A percentile compares a stretch with the other conserved stretches of the same genome.
These are phyloP conservation scores for Fissipunctia ypsillon DNA, from an alignment of 2,888 invertebrate species.

Conservation along the genomic window DNA sequence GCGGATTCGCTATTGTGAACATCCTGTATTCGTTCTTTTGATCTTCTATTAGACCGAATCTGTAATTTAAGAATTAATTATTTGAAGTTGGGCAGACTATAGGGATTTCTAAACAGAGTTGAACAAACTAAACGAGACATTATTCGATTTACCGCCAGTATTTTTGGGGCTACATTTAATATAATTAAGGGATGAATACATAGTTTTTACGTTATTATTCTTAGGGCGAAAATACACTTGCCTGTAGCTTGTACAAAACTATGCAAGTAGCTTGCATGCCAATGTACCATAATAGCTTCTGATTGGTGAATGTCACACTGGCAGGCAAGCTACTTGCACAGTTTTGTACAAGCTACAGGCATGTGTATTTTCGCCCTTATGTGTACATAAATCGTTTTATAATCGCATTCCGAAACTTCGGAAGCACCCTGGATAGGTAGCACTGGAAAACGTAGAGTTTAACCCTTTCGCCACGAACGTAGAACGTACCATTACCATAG, in stretches of 20 bases:
- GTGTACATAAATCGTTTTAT: background rate
- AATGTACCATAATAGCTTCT: too few relatives aligned
- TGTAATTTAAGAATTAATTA: conserved; percentile 70
- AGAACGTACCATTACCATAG: too few relatives aligned
- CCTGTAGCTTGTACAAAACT: too few relatives aligned
- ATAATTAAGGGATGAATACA: background rate
- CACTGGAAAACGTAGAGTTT: too few relatives aligned
- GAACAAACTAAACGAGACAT: background rate
- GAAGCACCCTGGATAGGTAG: background rate
- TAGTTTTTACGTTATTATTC: background rate
- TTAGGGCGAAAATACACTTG: too few relatives aligned
- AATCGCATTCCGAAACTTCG: background rate
- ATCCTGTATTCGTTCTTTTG: conserved; percentile 92
- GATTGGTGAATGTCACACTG: too few relatives aligned
- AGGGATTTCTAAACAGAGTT: background rate
- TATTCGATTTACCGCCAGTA: background rate
- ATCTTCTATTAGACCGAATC: conserved; percentile 94
- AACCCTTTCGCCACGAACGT: too few relatives aligned
- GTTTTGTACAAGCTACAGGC: too few relatives aligned
- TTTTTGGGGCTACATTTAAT: background rate
- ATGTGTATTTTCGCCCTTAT: too few relatives aligned
- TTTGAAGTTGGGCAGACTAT: background rate
- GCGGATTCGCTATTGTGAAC: conserved; percentile 95
- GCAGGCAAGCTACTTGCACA: too few relatives aligned
- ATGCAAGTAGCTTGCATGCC: too few relatives aligned